Base-by-base conservation (phyloP, 2,888 invertebrate species). In the Macaria liturata region DNA sequence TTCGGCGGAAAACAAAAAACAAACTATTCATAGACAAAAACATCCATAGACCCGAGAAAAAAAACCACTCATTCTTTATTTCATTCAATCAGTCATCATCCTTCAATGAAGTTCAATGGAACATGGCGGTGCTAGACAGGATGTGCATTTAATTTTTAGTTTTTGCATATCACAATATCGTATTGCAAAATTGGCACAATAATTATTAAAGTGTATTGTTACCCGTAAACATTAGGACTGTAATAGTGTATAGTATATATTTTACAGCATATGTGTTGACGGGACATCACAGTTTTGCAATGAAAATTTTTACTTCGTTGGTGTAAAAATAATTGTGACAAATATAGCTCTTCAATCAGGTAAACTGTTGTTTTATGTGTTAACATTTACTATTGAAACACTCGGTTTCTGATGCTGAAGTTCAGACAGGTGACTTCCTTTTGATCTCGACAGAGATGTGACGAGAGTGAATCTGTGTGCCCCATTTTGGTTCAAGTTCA, bases 251-350 rank as follows among this genome's bases (percentile, higher is more conserved):
- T 68, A 70, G 69, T 66, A 59, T 20, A 66, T 74, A 69, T 59
- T 56, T 62, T 60, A 61, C 58, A 61, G 59, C 69, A 74, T 68
- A 64, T 66, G 71, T 71, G 59, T 59, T 51, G 67, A 70, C 72
- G 79, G 75, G 76, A 84, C 76, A 71, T 62, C 73, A 74, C 69
- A 74, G 61, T 74, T 81, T 84, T 88, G 90, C 86, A 83, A 91
- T 91, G 91, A 90, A 87, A 89, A 84, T 84, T 84, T 81, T 84
- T 86, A 88, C 83, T 86, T 87, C 88, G 83, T 82, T 88, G 88
- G 88, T 91, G 86, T 91, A 91, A 91, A 91, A 91, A 91, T 90
- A 90, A 89, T 91, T 90, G 87, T 90, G 91, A 88, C 84, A 85
- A 90, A 83, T 86, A 86, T 83, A 86, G 76, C 81, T 75, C 80